Evolutionary conservation across 2,113 vertebrate genomes (phyloP).

Genomic region (Catharus bicknelli): DNA sequence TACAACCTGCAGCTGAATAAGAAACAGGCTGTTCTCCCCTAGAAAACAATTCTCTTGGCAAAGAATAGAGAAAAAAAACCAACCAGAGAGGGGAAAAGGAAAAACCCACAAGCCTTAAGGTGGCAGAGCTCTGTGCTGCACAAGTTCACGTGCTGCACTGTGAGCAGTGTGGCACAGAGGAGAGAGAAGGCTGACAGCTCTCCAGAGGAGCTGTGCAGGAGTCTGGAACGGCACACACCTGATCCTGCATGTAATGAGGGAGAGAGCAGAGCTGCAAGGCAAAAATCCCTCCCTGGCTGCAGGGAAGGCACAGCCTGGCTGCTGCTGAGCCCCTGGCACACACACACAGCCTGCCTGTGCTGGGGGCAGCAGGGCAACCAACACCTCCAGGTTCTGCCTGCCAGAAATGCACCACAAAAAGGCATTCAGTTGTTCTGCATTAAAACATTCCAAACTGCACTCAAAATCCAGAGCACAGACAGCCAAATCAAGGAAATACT

Average conservation of each 20-base stretch:
- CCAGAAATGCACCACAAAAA: neutral
- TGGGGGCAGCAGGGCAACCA: accelerated
- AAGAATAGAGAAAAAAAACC: neutral
- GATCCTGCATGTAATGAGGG: constrained; percentile 77
- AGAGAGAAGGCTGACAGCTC: constrained; percentile 69
- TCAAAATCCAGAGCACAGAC: neutral
- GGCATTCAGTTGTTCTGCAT: neutral
- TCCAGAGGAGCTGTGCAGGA: constrained; percentile 69
- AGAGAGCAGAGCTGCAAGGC: constrained; percentile 62
- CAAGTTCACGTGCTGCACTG: constrained; percentile 54
- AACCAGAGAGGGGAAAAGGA: neutral
- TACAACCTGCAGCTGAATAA: constrained; percentile 5
- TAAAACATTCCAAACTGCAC: neutral
- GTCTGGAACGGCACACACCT: constrained; percentile 72
- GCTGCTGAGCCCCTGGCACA: constrained; percentile 8
- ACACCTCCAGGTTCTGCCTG: neutral
- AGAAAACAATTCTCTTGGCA: constrained; percentile 30
- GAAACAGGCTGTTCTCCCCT: neutral
- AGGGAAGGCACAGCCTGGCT: constrained; percentile 16
- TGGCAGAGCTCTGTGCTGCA: constrained; percentile 55
- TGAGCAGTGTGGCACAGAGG: constrained; percentile 62
- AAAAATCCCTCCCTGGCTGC: neutral
- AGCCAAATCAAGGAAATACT: neutral
- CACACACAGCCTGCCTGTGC: neutral
- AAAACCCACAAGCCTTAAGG: constrained; percentile 17